phyloP scores from a whole-genome alignment of 2,113 vertebrate genomes.

The Willisornis vidua region DNA sequence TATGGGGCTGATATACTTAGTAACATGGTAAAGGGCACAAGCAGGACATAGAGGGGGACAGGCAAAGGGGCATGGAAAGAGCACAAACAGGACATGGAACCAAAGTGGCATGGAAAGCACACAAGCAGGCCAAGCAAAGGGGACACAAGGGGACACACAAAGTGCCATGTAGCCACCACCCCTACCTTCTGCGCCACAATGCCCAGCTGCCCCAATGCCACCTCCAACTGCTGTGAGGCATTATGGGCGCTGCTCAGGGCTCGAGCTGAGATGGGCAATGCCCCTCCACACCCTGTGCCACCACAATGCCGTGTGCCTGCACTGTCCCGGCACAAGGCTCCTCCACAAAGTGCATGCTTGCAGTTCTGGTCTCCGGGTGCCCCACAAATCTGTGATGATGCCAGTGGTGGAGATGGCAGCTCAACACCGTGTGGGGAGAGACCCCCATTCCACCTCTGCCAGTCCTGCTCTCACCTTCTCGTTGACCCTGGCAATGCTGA shows the following conservation, averaged over 20 bases:
- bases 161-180: background rate
- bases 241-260: constrained; percentile 68
- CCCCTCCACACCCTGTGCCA: constrained; percentile 75
- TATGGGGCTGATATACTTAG: background rate
- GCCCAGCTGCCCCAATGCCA: constrained; percentile 69
- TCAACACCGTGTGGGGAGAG: background rate
- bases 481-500: constrained; percentile 43
- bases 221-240: constrained; percentile 64
- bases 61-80: background rate
- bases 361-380: constrained; percentile 61
- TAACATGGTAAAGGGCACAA: background rate
- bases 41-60: background rate
- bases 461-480: constrained; percentile 36
- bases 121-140: background rate
- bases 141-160: background rate
- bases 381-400: constrained; percentile 58
- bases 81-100: background rate
- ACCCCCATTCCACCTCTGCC: accelerated
- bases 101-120: background rate
- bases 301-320: constrained; percentile 72
- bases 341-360: constrained; percentile 74
- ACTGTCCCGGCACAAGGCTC: constrained; percentile 78
- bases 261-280: constrained; percentile 67
- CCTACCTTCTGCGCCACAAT: constrained; percentile 77
- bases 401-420: background rate